Evolutionary conservation across 2,113 vertebrate genomes (phyloP).

Genomic region (Ammospiza nelsoni): DNA sequence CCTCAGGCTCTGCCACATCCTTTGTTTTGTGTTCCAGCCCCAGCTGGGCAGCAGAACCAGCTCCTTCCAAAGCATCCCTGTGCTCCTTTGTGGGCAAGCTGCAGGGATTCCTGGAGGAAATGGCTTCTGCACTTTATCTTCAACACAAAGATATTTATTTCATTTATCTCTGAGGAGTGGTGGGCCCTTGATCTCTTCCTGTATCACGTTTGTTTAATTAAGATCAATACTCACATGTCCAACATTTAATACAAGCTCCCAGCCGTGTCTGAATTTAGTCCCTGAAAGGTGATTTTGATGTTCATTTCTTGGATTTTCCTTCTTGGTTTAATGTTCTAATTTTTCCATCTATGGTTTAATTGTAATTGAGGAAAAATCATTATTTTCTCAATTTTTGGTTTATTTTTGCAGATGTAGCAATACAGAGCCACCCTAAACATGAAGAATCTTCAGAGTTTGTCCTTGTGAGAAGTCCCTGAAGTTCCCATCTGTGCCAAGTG

Average conservation of each 20-base stretch:
- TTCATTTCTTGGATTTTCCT: not conserved
- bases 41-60: not conserved
- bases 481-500: not conserved
- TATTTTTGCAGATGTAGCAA: not conserved
- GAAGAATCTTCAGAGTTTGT: not conserved
- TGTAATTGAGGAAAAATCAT: not conserved
- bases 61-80: not conserved
- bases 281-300: not conserved
- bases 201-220: not conserved
- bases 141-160: not conserved
- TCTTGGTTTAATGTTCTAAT: not conserved
- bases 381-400: not conserved
- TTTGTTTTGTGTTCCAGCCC: not conserved
- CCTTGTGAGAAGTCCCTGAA: not conserved
- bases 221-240: not conserved
- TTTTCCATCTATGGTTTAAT: not conserved
- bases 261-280: not conserved
- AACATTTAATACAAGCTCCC: not conserved
- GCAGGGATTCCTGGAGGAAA: not conserved
- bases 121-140: not conserved
- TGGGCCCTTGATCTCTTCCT: not conserved
- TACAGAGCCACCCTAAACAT: accelerated
- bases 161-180: not conserved
- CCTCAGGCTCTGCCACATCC: not conserved
- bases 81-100: not conserved